Conservation (phyloP, 2,888 invertebrate species). For the Athalia rosae region DNA sequence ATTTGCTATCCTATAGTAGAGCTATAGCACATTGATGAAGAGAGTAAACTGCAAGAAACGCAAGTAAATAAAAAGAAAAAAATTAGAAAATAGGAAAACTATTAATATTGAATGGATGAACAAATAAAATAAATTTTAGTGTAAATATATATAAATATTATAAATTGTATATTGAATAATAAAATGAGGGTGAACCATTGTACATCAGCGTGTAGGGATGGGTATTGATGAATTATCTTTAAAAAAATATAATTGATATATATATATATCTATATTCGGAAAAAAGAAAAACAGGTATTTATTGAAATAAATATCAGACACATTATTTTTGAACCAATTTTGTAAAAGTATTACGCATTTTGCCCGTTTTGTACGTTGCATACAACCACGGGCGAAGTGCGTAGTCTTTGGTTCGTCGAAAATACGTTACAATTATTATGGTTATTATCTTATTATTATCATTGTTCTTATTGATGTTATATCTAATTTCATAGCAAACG, state of each 20-base stretch:
- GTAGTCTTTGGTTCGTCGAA: constrained; percentile 45
- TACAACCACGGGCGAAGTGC: background rate
- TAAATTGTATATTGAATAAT: constrained; percentile 43
- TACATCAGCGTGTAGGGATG: background rate
- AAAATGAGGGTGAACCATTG: constrained; percentile 27
- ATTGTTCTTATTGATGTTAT: constrained; percentile 15
- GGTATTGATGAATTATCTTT: too few species aligned
- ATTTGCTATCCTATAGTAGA: too few species aligned
- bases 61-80: too few species aligned
- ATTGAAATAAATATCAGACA: constrained; percentile 48
- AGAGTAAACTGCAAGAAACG: too few species aligned
- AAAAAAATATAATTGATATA: background rate
- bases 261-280: background rate
- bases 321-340: constrained; percentile 32
- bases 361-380: background rate
- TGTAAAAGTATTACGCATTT: constrained; percentile 27
- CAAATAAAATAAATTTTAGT: background rate
- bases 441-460: constrained; percentile 19
- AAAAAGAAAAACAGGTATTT: constrained; percentile 33
- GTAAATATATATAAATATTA: constrained; percentile 13
- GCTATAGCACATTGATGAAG: too few species aligned
- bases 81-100: too few species aligned
- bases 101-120: background rate
- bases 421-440: constrained; percentile 2
- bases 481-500: background rate